These are phyloP conservation scores for Neoniphon sammara DNA, from an alignment of 2,797 vertebrate genomes.

Conservation along the genomic window DNA sequence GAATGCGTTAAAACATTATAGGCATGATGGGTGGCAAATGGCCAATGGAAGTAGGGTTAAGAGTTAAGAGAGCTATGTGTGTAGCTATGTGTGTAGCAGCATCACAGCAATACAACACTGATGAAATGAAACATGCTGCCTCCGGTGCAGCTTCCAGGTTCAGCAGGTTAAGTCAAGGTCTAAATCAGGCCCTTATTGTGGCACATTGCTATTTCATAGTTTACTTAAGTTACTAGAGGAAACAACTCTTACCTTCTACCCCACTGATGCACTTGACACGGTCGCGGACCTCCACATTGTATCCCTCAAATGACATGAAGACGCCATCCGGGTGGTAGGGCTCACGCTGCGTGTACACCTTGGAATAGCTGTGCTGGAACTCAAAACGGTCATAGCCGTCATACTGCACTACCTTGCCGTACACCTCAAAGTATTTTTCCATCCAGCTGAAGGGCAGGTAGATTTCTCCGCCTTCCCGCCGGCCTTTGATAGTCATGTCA, in stretches of 20 bases:
- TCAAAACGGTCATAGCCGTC: conserved; percentile 95
- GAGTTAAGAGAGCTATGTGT: too few species aligned
- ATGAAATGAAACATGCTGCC: too few species aligned
- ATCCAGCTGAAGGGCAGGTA: conserved; percentile 97
- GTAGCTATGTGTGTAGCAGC: too few species aligned
- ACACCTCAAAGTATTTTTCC: conserved; percentile 97
- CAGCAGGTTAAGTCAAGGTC: too few species aligned
- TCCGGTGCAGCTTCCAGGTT: too few species aligned
- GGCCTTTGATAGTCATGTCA: conserved; percentile 90
- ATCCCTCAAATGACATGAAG: conserved; percentile 99
- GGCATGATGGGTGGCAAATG: too few species aligned
- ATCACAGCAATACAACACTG: too few species aligned
- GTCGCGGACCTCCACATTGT: conserved; percentile 98
- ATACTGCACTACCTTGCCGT: conserved; percentile 91
- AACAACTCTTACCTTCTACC: conserved; percentile 87
- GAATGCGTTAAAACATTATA: too few species aligned
- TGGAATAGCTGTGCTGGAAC: conserved; percentile 99
- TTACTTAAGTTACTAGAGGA: too few species aligned
- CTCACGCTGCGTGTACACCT: conserved; percentile 93
- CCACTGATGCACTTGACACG: conserved; percentile 98
- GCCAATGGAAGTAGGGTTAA: too few species aligned
- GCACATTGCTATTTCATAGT: too few species aligned
- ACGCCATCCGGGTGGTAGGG: conserved; percentile 95
- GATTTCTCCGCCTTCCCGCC: conserved; percentile 90
- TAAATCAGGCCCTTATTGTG: too few species aligned